phyloP scores from a whole-genome alignment of 2,113 vertebrate genomes.

The Corythornis vintsioides region DNA sequence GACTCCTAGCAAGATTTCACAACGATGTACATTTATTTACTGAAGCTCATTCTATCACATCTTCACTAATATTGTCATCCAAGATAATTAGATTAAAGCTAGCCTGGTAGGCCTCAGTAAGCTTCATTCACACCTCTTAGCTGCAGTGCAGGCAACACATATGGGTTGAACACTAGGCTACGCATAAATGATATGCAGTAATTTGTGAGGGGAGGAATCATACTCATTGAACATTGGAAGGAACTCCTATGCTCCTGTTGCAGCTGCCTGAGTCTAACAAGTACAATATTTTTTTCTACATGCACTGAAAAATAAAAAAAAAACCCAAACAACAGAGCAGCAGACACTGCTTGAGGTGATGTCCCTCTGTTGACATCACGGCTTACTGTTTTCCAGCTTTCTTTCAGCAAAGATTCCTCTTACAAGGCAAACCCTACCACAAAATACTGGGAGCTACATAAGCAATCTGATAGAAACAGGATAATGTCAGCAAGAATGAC shows the following conservation, averaged over 20 bases:
- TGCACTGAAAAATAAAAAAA: background rate
- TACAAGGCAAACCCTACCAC: background rate
- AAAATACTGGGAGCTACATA: constrained; percentile 9
- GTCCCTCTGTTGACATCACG: background rate
- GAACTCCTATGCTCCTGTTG: background rate
- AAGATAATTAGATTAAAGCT: background rate
- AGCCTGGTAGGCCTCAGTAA: background rate
- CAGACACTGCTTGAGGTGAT: constrained; percentile 26
- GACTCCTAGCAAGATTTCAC: constrained; percentile 24
- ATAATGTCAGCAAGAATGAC: constrained; percentile 56
- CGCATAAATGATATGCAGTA: background rate
- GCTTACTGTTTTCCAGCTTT: background rate
- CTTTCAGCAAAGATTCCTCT: background rate
- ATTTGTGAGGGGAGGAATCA: background rate
- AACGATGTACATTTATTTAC: constrained; percentile 30
- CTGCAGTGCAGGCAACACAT: background rate
- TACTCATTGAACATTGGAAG: background rate
- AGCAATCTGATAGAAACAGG: constrained; percentile 30
- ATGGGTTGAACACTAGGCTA: background rate
- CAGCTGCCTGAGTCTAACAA: background rate
- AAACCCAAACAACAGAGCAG: background rate
- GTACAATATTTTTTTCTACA: background rate
- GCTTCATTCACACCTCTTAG: background rate
- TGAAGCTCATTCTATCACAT: background rate
- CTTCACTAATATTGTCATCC: background rate